These are phyloP conservation scores for Phocoena phocoena DNA, from an alignment of 2,113 vertebrate genomes.

Conservation along the genomic window DNA sequence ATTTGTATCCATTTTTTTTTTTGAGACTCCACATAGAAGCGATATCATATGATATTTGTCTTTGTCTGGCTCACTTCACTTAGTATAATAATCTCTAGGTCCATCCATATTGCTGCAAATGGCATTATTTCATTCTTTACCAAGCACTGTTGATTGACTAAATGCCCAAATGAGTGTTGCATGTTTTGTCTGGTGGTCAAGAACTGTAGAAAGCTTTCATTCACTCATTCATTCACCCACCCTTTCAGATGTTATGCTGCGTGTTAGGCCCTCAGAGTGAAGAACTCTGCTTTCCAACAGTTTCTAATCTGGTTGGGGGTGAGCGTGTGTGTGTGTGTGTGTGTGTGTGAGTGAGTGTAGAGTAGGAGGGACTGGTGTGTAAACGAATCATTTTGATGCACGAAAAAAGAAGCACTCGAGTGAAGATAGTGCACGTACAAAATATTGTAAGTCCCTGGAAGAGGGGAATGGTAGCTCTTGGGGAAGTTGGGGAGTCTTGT, in stretches of 20 bases:
- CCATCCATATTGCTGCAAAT: not conserved
- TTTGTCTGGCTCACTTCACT: not conserved
- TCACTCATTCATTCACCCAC: not conserved
- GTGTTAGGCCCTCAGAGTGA: not conserved
- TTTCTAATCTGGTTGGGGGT: not conserved
- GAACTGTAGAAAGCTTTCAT: not conserved
- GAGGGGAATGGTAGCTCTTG: not conserved
- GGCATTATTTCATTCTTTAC: not conserved
- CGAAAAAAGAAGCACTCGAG: not conserved
- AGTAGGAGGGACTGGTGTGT: not conserved
- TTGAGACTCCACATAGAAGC: not conserved
- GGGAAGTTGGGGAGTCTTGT: not conserved
- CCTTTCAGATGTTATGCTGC: no score
- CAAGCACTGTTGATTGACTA: not conserved
- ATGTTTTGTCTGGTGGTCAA: not conserved
- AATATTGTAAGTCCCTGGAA: not conserved
- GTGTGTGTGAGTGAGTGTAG: not conserved
- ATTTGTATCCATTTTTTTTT: not conserved
- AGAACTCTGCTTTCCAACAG: not conserved
- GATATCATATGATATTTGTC: not conserved
- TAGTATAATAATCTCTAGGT: not conserved
- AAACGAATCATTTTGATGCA: not conserved
- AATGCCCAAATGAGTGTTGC: not conserved
- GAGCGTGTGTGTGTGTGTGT: no score
- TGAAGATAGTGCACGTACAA: not conserved